Conservation (phyloP, 2,113 vertebrate genomes). For the Gopherus flavomarginatus region DNA sequence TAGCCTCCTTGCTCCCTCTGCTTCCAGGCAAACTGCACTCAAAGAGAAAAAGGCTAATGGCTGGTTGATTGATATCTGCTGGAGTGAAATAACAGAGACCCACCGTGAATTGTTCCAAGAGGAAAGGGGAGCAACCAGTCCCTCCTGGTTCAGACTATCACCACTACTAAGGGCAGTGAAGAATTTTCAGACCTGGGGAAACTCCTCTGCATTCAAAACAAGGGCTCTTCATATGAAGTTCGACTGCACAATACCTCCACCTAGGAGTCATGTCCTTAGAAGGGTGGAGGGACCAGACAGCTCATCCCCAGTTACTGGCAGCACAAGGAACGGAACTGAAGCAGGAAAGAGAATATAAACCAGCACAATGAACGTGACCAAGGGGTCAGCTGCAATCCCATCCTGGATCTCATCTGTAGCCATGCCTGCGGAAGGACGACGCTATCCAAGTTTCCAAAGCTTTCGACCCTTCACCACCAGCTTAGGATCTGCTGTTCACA, state of each 20-base stretch:
- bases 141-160: neutral
- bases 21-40: neutral
- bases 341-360: conserved; percentile 71
- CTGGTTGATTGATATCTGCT: neutral
- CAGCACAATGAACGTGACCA: conserved; percentile 74
- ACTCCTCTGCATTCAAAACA: neutral
- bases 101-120: fast-evolving
- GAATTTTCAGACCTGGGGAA: neutral
- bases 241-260: neutral
- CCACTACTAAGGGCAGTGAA: neutral
- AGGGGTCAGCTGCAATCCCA: conserved; percentile 79
- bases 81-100: fast-evolving
- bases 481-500: neutral
- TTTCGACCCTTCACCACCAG: neutral
- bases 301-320: conserved; percentile 55
- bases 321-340: conserved; percentile 20
- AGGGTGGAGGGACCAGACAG: conserved; percentile 37
- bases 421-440: neutral
- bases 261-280: conserved; percentile 23
- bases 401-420: conserved; percentile 67
- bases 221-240: neutral
- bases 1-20: neutral
- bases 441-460: conserved; percentile 73
- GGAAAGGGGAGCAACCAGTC: neutral
- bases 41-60: neutral